These are phyloP conservation scores for Cephus cinctus DNA, from an alignment of 1,140 invertebrate species.

Conservation along the genomic window DNA sequence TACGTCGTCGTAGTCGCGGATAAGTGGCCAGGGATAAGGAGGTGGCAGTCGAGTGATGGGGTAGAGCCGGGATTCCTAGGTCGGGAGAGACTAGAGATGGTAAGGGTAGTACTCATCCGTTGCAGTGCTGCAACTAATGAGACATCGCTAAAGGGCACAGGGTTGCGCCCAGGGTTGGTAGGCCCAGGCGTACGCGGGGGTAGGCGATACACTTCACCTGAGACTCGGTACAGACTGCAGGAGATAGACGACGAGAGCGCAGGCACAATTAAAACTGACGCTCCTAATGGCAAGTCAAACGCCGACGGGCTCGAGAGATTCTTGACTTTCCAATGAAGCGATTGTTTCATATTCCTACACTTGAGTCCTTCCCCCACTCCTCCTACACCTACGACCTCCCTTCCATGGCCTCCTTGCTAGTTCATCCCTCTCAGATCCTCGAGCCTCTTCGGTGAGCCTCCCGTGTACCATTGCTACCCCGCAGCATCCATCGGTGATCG, in stretches of 20 bases:
- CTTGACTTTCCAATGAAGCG: slow-evolving; percentile 59
- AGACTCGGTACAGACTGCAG: slow-evolving; percentile 46
- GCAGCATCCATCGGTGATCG: too few species aligned
- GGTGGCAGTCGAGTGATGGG: slow-evolving; percentile 40
- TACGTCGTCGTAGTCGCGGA: slow-evolving; percentile 26
- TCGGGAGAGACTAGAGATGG: slow-evolving; percentile 16
- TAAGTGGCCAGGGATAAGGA: slow-evolving; percentile 42
- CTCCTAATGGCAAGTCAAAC: slow-evolving; percentile 59
- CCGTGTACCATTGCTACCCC: too few species aligned
- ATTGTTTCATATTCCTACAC: slow-evolving; percentile 55
- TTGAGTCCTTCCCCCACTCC: slow-evolving; percentile 36
- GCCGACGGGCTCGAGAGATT: slow-evolving; percentile 55
- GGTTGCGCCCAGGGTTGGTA: slow-evolving; percentile 37
- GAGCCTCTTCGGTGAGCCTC: too few species aligned
- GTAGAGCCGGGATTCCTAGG: slow-evolving; percentile 17
- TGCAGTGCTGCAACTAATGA: slow-evolving; percentile 58
- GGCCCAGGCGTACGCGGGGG: slow-evolving; percentile 32
- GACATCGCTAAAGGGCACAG: slow-evolving; percentile 57
- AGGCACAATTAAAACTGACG: slow-evolving; percentile 59
- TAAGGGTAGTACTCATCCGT: slow-evolving; percentile 48
- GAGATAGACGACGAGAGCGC: slow-evolving; percentile 45
- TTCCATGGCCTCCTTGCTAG: too few species aligned
- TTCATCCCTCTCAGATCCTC: too few species aligned
- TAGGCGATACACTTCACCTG: slow-evolving; percentile 55
- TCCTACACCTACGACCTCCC: slow-evolving; percentile 16